Conservation (phyloP, 1,140 invertebrate species). For the Drosophila micromelanica region DNA sequence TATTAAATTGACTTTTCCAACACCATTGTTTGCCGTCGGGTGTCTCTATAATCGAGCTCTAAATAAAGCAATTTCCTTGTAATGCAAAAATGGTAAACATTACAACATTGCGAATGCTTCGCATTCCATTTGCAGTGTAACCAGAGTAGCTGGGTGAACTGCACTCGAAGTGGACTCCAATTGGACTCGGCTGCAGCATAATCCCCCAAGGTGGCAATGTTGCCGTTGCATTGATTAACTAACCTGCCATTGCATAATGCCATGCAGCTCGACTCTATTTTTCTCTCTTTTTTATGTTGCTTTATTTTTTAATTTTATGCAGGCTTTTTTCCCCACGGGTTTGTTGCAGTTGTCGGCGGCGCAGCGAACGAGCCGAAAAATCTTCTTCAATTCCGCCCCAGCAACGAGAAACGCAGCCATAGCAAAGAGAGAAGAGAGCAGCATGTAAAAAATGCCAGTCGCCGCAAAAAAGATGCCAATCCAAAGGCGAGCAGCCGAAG, state of each 20-base stretch:
- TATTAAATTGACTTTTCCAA: slow-evolving; percentile 15
- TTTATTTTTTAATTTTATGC: slow-evolving; percentile 55
- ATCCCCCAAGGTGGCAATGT: slow-evolving; percentile 60
- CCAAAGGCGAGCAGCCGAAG: slow-evolving; percentile 64
- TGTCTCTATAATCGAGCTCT: slow-evolving; percentile 15
- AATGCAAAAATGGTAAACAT: slow-evolving; percentile 59
- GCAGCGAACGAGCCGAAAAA: slow-evolving; percentile 59
- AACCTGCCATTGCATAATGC: slow-evolving; percentile 66
- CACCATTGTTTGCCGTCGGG: slow-evolving; percentile 36
- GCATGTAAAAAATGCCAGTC: slow-evolving; percentile 13
- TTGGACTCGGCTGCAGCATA: slow-evolving; percentile 36
- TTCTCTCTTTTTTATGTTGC: slow-evolving; percentile 37
- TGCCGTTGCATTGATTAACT: slow-evolving; percentile 75
- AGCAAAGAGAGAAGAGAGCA: slow-evolving; percentile 20
- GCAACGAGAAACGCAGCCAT: slow-evolving; percentile 16
- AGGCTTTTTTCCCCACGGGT: slow-evolving; percentile 56
- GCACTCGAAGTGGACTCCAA: neutral
- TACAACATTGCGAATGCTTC: slow-evolving; percentile 50
- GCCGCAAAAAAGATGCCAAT: slow-evolving; percentile 64
- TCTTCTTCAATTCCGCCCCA: slow-evolving; percentile 43
- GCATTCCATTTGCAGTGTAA: slow-evolving; percentile 42
- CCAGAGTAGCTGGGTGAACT: neutral
- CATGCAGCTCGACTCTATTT: slow-evolving; percentile 40
- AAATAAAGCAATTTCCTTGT: slow-evolving; percentile 75
- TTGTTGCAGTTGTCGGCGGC: slow-evolving; percentile 66